Evolutionary conservation across 1,140 invertebrate genomes (phyloP), one percentile per base, ranked within the genome.

Genomic region (Ooceraea biroi): DNA sequence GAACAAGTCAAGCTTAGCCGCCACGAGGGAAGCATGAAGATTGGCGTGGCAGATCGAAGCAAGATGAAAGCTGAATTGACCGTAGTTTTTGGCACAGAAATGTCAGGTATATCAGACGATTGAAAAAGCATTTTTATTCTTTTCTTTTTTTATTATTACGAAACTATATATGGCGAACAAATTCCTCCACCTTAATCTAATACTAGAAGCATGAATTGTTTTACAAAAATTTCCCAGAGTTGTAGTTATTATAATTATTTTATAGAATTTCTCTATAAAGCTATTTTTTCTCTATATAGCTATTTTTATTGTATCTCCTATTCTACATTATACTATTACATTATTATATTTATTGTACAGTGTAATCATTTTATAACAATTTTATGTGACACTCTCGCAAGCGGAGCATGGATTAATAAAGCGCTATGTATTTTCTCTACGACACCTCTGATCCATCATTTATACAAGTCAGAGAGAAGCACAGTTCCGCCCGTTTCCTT

Each of bases 1-100:
- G 65, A 80, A 71, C 50, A 30, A 80, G 65, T 80, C 41, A 46
- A 80, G 17, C 22, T 22, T 69, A 44, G 11, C n/a, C 41, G 65
- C 19, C 19, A 27, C 17, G 48, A 14, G 55, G 11, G 22, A 46
- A 30, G 12, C 44, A 27, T 19, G 36, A 14, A 10, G n/a, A 41
- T 3, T n/a, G 25, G 17, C 22, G 25, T 19, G 10, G 58, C 63
- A 36, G 5, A 57, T 69, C 22, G 17, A 58, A 44, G 25, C 17
- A 10, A 44, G 69, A 46, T 66, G 63, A 41, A 66, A 66, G 30
- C 22, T 46, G 14, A 46, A 4, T 11, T n/a, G 52, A 5, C 17
- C 7, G 0, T 58, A 55, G 52, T 12, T 57, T 22, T 69, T n/a
- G 44, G 44, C 7, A 48, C 25, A 50, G 25, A 27, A 68, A 46